Conservation (phyloP, 2,113 vertebrate species). For the Daphoenositta chrysoptera region DNA sequence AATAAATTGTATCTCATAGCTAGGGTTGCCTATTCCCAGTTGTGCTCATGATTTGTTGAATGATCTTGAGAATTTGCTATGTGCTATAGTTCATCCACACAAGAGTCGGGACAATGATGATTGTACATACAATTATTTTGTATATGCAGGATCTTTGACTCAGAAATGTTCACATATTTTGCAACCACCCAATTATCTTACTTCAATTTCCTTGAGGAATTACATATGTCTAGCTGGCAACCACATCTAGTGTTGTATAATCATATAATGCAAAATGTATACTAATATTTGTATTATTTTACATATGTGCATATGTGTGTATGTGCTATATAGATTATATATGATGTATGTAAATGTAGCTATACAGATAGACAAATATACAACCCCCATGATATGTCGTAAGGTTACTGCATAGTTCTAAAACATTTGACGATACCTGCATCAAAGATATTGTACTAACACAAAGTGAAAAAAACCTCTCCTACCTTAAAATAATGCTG, state of each 20-base stretch:
- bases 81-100: background rate
- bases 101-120: background rate
- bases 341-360: background rate
- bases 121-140: background rate
- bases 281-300: background rate
- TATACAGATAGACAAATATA: background rate
- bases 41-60: background rate
- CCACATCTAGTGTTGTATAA: background rate
- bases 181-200: background rate
- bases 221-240: background rate
- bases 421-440: background rate
- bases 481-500: background rate
- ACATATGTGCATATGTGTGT: background rate
- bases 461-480: background rate
- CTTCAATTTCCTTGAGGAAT: background rate
- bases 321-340: background rate
- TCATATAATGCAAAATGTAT: background rate
- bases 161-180: background rate
- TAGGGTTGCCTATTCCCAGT: background rate
- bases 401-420: background rate
- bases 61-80: background rate
- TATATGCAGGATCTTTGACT: background rate
- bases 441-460: background rate
- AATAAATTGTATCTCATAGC: background rate
- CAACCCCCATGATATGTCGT: background rate